A percentile compares a stretch with the other conserved stretches of the same genome.
Evolutionary conservation across 1,140 invertebrate species (phyloP).

Genomic region (Drosophila tsacasi): DNA sequence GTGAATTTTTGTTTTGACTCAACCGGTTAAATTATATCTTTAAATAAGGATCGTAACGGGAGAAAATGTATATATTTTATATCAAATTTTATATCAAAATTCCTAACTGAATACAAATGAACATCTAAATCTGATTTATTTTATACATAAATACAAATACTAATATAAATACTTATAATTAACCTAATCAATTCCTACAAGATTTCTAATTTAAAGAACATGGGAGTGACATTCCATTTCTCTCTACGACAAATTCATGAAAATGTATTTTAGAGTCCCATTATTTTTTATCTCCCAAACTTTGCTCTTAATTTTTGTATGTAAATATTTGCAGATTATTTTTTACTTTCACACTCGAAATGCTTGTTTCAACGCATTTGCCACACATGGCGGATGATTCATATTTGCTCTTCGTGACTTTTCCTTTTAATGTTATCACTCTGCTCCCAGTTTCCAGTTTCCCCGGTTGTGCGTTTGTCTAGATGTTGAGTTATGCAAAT

Average conservation of each 20-base stretch:
- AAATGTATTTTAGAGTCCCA: background rate
- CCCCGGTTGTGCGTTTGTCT: constrained; percentile 29
- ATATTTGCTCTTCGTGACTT: constrained; percentile 75
- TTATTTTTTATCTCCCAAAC: constrained; percentile 33
- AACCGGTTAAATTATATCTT: background rate
- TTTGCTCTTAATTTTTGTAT: constrained; percentile 14
- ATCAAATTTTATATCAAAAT: too few species aligned
- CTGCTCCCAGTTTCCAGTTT: constrained; percentile 9
- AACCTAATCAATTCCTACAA: too few species aligned
- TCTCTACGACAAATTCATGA: too few species aligned
- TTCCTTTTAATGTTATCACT: constrained; percentile 62
- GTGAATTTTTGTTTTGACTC: constrained; percentile 16
- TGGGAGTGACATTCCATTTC: background rate
- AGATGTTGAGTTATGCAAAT: constrained; percentile 74
- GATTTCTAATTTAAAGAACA: background rate
- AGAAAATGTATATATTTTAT: background rate
- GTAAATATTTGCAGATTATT: constrained; percentile 39
- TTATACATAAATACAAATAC: too few species aligned
- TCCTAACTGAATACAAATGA: too few species aligned
- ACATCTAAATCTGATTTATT: too few species aligned
- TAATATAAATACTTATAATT: too few species aligned
- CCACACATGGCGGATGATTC: constrained; percentile 78
- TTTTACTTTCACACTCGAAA: constrained; percentile 25
- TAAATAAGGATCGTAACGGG: background rate
- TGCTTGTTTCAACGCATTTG: constrained; percentile 41